phyloP scores from a whole-genome alignment of 2,888 invertebrate species.

The Elaeidobius kamerunicus region DNA sequence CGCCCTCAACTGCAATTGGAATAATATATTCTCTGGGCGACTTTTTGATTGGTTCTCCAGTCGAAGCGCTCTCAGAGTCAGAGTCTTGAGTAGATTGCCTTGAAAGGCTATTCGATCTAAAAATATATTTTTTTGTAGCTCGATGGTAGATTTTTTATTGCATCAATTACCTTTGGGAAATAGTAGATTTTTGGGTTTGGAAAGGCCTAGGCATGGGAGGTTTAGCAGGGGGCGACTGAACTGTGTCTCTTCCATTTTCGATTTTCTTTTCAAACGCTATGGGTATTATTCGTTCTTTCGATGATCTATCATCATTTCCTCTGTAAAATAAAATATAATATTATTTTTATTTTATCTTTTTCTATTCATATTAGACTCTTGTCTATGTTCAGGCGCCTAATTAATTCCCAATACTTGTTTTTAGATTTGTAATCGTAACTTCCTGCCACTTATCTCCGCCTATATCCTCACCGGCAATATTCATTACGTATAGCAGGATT shows the following conservation, averaged over 20 bases:
- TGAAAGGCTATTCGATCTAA: constrained; percentile 50
- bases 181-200: constrained; percentile 51
- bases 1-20: constrained; percentile 90
- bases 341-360: no score
- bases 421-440: no score
- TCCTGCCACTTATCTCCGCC: no score
- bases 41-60: constrained; percentile 76
- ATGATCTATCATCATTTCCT: constrained; percentile 33
- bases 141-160: background rate
- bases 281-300: constrained; percentile 66
- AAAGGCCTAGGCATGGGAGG: constrained; percentile 52
- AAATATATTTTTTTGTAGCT: constrained; percentile 8
- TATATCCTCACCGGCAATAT: no score
- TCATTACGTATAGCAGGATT: no score
- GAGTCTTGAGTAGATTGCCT: constrained; percentile 68
- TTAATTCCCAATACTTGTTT: no score
- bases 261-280: constrained; percentile 53
- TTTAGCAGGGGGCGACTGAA: constrained; percentile 48
- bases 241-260: constrained; percentile 37
- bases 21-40: constrained; percentile 89
- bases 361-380: no score
- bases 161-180: constrained; percentile 43
- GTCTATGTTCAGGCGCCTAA: no score
- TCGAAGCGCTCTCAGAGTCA: constrained; percentile 63
- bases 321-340: background rate